Percentiles rank a stretch among this genome's conserved stretches.
phyloP scores from a whole-genome alignment of 1,140 invertebrate genomes.

The Apis laboriosa region DNA sequence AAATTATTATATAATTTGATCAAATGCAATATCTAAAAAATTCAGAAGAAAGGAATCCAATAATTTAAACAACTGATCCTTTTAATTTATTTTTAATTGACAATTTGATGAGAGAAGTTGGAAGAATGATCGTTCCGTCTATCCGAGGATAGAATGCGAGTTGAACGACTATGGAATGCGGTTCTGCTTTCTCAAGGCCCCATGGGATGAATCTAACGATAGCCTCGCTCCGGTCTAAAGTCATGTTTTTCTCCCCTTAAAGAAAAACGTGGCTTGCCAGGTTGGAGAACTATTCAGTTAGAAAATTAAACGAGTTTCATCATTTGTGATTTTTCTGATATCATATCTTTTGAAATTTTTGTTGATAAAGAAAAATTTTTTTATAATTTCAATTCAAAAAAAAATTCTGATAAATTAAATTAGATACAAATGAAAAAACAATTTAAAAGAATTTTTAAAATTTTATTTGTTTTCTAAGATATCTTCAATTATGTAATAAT shows the following conservation, averaged over 20 bases:
- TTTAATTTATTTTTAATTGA: not conserved
- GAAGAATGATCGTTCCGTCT: constrained; percentile 7
- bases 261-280: not conserved
- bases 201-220: constrained; percentile 42
- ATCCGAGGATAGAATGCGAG: constrained; percentile 47
- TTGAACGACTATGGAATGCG: constrained; percentile 55
- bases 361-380: not conserved
- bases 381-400: not conserved
- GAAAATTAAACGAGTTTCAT: not conserved
- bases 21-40: too few relatives aligned
- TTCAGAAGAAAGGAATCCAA: not conserved
- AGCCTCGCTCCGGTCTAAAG: constrained; percentile 18
- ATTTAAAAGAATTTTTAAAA: too few relatives aligned
- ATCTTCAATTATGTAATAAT: too few relatives aligned
- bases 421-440: too few relatives aligned
- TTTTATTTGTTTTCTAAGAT: too few relatives aligned
- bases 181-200: constrained; percentile 54
- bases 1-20: too few relatives aligned
- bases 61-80: not conserved
- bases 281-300: not conserved
- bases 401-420: not conserved
- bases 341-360: not conserved
- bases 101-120: not conserved
- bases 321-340: too few relatives aligned
- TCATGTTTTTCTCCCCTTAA: not conserved